Percentiles rank a stretch among this genome's conserved stretches.
Conservation (phyloP, 2,797 vertebrate species). For the Synanceia verrucosa region DNA sequence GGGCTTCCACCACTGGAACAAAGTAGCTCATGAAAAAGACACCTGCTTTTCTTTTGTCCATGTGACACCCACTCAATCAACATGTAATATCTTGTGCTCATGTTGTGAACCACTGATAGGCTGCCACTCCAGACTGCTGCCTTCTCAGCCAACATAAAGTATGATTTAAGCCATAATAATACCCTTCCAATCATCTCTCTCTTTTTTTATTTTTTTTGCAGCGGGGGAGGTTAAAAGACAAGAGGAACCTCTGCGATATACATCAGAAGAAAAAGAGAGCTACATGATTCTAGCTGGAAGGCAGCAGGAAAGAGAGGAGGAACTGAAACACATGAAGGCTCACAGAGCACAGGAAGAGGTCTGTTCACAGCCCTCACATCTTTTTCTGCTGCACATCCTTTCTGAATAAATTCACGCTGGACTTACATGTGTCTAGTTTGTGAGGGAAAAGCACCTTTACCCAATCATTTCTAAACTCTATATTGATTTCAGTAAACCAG, state of each 20-base stretch:
- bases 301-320: slow-evolving; percentile 13
- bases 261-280: slow-evolving; percentile 17
- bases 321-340: slow-evolving; percentile 22
- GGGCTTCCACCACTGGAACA: background rate
- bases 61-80: too few relatives aligned
- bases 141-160: background rate
- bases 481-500: slow-evolving; percentile 12
- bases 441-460: slow-evolving; percentile 23
- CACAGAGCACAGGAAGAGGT: slow-evolving; percentile 36
- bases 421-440: background rate
- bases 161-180: background rate
- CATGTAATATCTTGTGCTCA: background rate
- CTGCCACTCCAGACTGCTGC: background rate
- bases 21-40: background rate
- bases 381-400: slow-evolving; percentile 10
- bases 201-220: too few relatives aligned
- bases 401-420: slow-evolving; percentile 31
- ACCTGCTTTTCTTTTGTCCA: background rate
- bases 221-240: slow-evolving; percentile 27
- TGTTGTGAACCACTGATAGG: background rate
- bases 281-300: slow-evolving; percentile 36
- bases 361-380: slow-evolving; percentile 17
- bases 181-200: background rate
- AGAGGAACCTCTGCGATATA: slow-evolving; percentile 25
- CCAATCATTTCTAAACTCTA: slow-evolving; percentile 1